Evolutionary conservation across 2,888 invertebrate species (phyloP).

Genomic region (Cephus pygmeus): DNA sequence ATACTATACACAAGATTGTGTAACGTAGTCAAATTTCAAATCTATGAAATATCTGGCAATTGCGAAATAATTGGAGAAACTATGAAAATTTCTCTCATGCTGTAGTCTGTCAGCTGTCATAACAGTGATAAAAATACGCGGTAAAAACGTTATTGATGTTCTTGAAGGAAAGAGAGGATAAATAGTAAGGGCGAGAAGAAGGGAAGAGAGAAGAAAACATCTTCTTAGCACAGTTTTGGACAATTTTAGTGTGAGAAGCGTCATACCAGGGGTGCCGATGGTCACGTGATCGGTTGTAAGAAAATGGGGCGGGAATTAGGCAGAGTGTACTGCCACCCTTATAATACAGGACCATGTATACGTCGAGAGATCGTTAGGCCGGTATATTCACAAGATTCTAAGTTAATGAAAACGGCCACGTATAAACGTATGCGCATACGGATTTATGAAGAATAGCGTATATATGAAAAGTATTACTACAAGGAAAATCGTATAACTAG

Average conservation of each 20-base stretch:
- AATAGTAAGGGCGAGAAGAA: not conserved
- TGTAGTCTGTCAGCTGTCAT: not conserved
- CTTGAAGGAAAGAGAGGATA: not conserved
- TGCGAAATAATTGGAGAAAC: not conserved
- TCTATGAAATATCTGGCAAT: not conserved
- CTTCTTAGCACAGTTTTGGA: not conserved
- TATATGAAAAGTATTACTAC: conserved; percentile 18
- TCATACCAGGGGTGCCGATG: not conserved
- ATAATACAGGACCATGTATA: not conserved
- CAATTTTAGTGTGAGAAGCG: not conserved
- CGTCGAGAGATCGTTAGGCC: not conserved
- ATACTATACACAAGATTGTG: not conserved
- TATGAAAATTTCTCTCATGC: not conserved
- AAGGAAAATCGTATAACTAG: conserved; percentile 18
- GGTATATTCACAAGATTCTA: not conserved
- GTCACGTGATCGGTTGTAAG: not conserved
- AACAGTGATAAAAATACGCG: not conserved
- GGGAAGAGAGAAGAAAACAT: not conserved
- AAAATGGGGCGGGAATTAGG: not conserved
- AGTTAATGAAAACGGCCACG: not conserved
- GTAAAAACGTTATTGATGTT: not conserved
- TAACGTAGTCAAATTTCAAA: not conserved
- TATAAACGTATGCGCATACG: conserved; percentile 15
- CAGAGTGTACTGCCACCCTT: not conserved
- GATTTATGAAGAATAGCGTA: conserved; percentile 13